Conservation (phyloP, 2,113 vertebrate species). For the Pseudorhombus dupliciocellatus region DNA sequence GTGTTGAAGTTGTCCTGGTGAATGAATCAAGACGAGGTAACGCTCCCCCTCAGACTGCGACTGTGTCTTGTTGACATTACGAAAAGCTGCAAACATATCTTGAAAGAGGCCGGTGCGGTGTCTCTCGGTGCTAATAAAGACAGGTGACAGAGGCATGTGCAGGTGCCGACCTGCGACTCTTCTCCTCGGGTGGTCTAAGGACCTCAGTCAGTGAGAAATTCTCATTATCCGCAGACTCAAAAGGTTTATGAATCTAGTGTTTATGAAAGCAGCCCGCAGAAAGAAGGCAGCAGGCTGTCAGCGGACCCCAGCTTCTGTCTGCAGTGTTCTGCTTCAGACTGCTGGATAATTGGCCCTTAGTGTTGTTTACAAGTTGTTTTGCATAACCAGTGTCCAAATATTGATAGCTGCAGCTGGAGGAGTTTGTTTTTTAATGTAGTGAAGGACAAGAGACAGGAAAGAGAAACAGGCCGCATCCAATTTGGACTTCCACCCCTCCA, state of each 20-base stretch:
- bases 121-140: not conserved
- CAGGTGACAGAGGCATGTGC: not conserved
- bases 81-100: not conserved
- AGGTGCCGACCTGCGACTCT: slow-evolving; percentile 16
- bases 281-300: slow-evolving; percentile 7
- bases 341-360: slow-evolving; percentile 54
- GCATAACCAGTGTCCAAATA: not conserved
- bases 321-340: slow-evolving; percentile 7
- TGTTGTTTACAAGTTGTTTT: slow-evolving; percentile 49
- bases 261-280: slow-evolving; percentile 29
- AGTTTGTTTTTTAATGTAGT: slow-evolving; percentile 3
- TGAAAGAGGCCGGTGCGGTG: not conserved
- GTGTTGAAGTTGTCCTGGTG: slow-evolving; percentile 8
- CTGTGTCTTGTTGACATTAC: not conserved
- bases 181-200: not conserved
- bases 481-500: not conserved
- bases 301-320: slow-evolving; percentile 28
- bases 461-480: not conserved
- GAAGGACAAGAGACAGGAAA: slow-evolving; percentile 2
- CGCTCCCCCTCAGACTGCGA: not conserved
- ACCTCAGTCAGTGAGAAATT: slow-evolving; percentile 15
- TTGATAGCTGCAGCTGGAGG: not conserved
- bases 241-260: slow-evolving; percentile 45
- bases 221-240: slow-evolving; percentile 21
- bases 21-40: slow-evolving; percentile 15